phyloP scores from a whole-genome alignment of 2,797 vertebrate genomes.

The Gallinago nigripennis region DNA sequence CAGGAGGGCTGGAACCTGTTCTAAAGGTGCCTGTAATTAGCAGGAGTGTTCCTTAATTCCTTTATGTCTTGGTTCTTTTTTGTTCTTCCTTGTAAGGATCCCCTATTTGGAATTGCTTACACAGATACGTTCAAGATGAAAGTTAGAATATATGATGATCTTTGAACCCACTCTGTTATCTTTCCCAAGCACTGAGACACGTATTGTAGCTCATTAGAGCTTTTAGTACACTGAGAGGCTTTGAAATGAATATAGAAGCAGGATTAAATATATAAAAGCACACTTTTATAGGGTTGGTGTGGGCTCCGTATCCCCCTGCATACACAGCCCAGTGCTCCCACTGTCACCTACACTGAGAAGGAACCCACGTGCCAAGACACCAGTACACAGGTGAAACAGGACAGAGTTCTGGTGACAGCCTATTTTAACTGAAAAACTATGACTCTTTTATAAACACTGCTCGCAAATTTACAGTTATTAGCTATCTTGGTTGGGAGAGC shows the following conservation, averaged over 20 bases:
- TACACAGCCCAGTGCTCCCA: background rate
- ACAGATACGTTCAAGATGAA: background rate
- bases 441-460: background rate
- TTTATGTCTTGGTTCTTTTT: background rate
- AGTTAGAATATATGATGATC: background rate
- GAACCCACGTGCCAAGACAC: background rate
- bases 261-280: background rate
- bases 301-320: accelerated
- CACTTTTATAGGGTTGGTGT: background rate
- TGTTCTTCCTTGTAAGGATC: background rate
- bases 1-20: background rate
- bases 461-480: background rate
- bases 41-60: background rate
- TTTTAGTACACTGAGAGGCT: background rate
- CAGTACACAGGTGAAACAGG: background rate
- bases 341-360: accelerated
- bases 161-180: background rate
- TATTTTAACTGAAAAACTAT: background rate
- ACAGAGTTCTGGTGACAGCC: background rate
- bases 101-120: background rate
- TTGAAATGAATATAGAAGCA: background rate
- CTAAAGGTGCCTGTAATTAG: background rate
- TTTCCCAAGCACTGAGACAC: background rate
- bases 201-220: background rate
- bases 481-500: background rate